phyloP scores from a whole-genome alignment of 2,113 vertebrate genomes.

The Saiga tatarica region DNA sequence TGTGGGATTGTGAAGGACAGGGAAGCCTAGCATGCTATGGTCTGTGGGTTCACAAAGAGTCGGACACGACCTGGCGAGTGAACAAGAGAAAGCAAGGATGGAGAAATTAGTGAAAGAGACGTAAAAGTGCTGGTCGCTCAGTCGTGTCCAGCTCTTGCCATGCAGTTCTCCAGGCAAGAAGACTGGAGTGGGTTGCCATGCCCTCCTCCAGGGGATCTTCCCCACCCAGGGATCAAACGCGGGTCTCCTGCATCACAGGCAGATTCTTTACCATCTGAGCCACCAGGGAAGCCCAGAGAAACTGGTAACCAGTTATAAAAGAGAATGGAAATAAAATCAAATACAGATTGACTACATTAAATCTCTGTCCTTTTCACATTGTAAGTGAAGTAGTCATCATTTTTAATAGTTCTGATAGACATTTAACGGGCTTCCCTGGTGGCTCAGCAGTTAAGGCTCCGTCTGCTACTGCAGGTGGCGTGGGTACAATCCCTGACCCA shows the following conservation, averaged over 20 bases:
- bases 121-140: not conserved
- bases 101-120: not conserved
- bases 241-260: not conserved
- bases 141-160: not conserved
- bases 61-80: rapidly evolving
- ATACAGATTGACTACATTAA: not conserved
- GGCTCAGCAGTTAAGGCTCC: rapidly evolving
- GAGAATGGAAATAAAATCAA: no score
- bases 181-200: not conserved
- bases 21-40: rapidly evolving
- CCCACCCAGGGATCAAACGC: rapidly evolving
- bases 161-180: not conserved
- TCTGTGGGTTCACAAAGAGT: not conserved
- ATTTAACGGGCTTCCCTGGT: not conserved
- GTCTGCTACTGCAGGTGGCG: not conserved
- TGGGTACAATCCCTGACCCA: not conserved
- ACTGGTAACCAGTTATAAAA: not conserved
- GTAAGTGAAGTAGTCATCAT: not conserved
- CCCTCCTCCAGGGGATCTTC: not conserved
- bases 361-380: not conserved
- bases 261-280: not conserved
- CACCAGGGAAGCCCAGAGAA: not conserved
- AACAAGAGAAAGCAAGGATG: not conserved
- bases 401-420: not conserved
- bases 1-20: not conserved